Evolutionary conservation across 1,140 invertebrate species (phyloP).

Genomic region (Diuraphis noxia): DNA sequence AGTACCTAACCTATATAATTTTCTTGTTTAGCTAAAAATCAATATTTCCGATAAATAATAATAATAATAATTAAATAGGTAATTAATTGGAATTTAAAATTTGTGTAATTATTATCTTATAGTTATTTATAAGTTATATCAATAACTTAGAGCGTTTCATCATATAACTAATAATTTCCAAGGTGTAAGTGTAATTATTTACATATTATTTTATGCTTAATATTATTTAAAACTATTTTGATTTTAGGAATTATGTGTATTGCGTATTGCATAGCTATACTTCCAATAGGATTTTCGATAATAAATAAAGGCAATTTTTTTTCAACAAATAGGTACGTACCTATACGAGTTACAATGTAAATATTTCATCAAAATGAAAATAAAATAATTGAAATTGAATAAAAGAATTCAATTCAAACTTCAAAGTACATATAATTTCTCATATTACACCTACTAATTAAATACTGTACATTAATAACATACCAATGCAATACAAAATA

Average conservation of each 20-base stretch:
- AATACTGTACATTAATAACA: not conserved
- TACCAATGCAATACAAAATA: not conserved
- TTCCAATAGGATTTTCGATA: not conserved
- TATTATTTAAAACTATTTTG: no score
- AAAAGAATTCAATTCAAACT: not conserved
- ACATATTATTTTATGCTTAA: no score
- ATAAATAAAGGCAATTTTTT: no score
- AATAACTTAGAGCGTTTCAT: not conserved
- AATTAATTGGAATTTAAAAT: not conserved
- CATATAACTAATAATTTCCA: no score
- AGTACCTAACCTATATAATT: no score
- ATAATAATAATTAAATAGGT: not conserved
- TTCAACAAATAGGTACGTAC: no score
- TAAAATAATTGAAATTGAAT: no score
- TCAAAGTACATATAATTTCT: not conserved
- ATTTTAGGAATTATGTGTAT: no score
- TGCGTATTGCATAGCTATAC: not conserved
- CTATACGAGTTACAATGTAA: no score
- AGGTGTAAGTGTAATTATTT: no score
- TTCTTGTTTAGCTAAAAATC: not conserved
- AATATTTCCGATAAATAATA: not conserved
- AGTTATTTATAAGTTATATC: not conserved
- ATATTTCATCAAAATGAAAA: no score
- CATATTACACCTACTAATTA: not conserved
- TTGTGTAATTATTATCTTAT: not conserved